Base-by-base conservation (phyloP, 2,113 vertebrate species). In the Sinocyclocheilus grahami region DNA sequence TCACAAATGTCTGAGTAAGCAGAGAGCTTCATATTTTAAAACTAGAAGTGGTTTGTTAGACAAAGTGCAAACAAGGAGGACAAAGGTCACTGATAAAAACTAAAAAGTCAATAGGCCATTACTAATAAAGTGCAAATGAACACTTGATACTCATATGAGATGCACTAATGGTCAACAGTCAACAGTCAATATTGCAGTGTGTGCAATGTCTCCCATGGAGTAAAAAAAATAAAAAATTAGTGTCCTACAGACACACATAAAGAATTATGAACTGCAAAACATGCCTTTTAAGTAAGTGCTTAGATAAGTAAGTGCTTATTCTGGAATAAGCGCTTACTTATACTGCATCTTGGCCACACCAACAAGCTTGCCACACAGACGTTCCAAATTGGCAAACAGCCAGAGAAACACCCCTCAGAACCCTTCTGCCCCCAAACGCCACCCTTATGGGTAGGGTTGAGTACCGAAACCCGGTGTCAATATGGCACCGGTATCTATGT, bases 51-150 rank as follows among this genome's bases (percentile, higher is more conserved):
- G 48, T 60, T 62, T 62, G 67, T 42, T 39, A 69, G 5, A 67
- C 4, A 39, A 79, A 76, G 42, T 71, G 5, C 18, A 39, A 62
- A 22, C 42, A 37, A 87, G 46, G 46, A 20, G 79, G 51, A 82
- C 82, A 63, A 85, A 89, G 65, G 60, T 78, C 62, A 74, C 14
- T 58, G 42, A 87, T 72, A 74, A 53, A n/a, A 62, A 69, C 46
- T n/a, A 3, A 16, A 16, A 42, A 72, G 27, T 24, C 83, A 58
- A 84, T 83, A 30, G 67, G 37, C 69, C 48, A 71, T 53, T 37
- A 48, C 39, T 86, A 82, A 84, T 72, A 86, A 88, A 46, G 76
- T 85, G 78, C 48, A 84, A 39, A 83, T 65, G 24, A 79, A 22
- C 72, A 84, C 72, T 78, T 74, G 24, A 82, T 85, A 58, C 39